Percentiles rank a stretch among this genome's conserved stretches.
Conservation (phyloP, 2,888 invertebrate species). For the Galeruca laticollis region DNA sequence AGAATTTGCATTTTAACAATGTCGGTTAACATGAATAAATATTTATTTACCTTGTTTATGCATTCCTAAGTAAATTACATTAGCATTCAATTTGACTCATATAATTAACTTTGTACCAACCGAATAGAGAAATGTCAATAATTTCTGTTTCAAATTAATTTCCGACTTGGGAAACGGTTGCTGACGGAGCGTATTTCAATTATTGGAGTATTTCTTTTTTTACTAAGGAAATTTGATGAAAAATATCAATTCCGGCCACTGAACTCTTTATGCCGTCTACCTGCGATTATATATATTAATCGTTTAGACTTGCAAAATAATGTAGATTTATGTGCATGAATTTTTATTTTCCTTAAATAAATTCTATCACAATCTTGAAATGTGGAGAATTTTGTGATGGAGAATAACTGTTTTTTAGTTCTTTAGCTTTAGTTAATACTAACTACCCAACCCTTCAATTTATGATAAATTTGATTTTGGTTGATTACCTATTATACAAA, state of each 20-base stretch:
- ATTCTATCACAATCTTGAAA: neutral
- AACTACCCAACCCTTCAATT: no score
- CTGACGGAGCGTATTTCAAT: slow-evolving; percentile 15
- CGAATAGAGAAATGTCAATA: slow-evolving; percentile 41
- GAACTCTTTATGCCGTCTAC: slow-evolving; percentile 10
- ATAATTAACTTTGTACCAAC: slow-evolving; percentile 47
- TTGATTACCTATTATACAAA: no score
- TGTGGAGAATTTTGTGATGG: neutral
- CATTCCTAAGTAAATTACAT: slow-evolving; percentile 55
- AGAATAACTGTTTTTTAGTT: no score
- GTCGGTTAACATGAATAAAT: slow-evolving; percentile 56
- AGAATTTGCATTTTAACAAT: slow-evolving; percentile 58
- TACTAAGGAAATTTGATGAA: slow-evolving; percentile 1
- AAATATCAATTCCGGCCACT: neutral
- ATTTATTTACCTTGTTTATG: slow-evolving; percentile 56
- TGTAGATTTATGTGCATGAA: neutral
- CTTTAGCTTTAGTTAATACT: no score
- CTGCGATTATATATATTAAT: neutral
- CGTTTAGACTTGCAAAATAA: slow-evolving; percentile 7
- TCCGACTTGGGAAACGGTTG: slow-evolving; percentile 27
- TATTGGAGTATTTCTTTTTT: slow-evolving; percentile 8
- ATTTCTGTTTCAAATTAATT: slow-evolving; percentile 44
- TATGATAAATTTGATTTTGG: no score
- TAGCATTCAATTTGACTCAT: slow-evolving; percentile 54
- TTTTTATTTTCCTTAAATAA: slow-evolving; percentile 2